phyloP scores from a whole-genome alignment of 2,113 vertebrate genomes.

The Spermophilus dauricus region DNA sequence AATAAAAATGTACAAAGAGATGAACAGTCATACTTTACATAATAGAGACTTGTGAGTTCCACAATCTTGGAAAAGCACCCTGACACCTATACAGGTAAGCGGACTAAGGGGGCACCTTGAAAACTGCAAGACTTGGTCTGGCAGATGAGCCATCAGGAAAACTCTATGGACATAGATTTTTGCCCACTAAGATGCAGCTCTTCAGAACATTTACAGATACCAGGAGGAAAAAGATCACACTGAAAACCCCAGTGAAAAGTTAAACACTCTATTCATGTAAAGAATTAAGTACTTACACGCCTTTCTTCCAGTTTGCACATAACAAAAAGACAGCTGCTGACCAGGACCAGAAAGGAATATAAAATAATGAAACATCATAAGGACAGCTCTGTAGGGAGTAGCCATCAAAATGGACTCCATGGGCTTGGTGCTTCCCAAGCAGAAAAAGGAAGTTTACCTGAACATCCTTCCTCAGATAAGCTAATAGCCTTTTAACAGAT shows the following conservation, averaged over 20 bases:
- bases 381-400: background rate
- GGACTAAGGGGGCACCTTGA: background rate
- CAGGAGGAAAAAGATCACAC: background rate
- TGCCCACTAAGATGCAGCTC: background rate
- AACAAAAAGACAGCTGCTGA: slow-evolving; percentile 62
- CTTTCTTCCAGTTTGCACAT: slow-evolving; percentile 30
- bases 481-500: background rate
- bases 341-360: slow-evolving; percentile 44
- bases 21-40: background rate
- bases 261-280: background rate
- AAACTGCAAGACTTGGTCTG: background rate
- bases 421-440: background rate
- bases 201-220: background rate
- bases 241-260: background rate
- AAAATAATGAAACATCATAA: slow-evolving; percentile 29
- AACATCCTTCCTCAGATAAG: background rate
- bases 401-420: background rate
- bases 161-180: background rate
- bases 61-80: background rate
- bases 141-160: background rate
- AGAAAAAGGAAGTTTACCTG: slow-evolving; percentile 11
- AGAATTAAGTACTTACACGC: background rate
- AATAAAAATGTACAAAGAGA: background rate
- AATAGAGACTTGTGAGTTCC: background rate
- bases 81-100: background rate